These are phyloP conservation scores for Lasioglossum pauxillum DNA, from an alignment of 2,888 invertebrate genomes.

Conservation along the genomic window DNA sequence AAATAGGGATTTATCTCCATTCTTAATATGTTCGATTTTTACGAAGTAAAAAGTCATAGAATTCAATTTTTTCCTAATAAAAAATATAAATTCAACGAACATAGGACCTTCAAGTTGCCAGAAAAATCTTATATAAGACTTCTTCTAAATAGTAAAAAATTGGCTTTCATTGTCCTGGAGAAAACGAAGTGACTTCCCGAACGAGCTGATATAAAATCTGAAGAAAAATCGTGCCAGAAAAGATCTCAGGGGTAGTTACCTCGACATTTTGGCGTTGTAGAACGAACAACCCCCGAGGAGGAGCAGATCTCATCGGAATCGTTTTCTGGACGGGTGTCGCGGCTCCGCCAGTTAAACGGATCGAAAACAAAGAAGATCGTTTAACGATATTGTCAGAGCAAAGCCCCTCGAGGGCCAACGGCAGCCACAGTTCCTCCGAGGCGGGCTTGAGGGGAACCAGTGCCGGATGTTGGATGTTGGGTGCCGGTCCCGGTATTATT, in stretches of 20 bases:
- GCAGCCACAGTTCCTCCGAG: constrained; percentile 63
- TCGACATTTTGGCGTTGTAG: neutral
- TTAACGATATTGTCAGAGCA: constrained; percentile 78
- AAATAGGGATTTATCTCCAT: too few relatives aligned
- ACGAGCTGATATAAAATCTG: too few relatives aligned
- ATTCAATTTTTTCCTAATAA: too few relatives aligned
- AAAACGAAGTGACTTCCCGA: too few relatives aligned
- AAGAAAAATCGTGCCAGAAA: neutral
- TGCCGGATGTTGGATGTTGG: constrained; percentile 74
- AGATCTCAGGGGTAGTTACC: neutral
- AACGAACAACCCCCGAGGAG: neutral
- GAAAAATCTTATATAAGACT: too few relatives aligned
- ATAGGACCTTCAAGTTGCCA: too few relatives aligned
- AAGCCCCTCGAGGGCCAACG: constrained; percentile 58
- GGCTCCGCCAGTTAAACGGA: constrained; percentile 45
- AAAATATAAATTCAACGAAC: too few relatives aligned
- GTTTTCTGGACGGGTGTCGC: neutral
- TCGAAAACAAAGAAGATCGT: constrained; percentile 79
- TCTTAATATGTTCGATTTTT: too few relatives aligned
- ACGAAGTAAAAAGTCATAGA: too few relatives aligned
- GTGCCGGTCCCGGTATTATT: constrained; percentile 81
- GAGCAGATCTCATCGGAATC: neutral
- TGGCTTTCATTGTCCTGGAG: too few relatives aligned
- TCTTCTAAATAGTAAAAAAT: too few relatives aligned
- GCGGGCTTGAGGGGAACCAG: constrained; percentile 67